Percentiles rank a stretch among this genome's conserved stretches.
Evolutionary conservation across 2,113 vertebrate species (phyloP).

Genomic region (Halcyon senegalensis): DNA sequence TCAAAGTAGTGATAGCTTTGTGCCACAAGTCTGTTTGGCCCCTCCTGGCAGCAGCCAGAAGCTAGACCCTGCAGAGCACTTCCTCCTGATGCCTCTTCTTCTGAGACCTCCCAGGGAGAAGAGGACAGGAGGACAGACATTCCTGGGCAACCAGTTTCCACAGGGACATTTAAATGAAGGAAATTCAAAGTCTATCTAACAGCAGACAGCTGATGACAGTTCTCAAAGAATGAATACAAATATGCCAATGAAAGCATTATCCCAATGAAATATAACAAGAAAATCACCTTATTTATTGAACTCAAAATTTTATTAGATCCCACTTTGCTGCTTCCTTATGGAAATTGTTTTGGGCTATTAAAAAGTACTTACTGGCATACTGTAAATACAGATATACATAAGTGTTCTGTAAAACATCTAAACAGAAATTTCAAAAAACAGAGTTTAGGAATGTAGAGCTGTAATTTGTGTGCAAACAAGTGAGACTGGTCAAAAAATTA

Average conservation of each 20-base stretch:
- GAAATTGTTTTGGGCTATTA: not conserved
- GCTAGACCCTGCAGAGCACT: not conserved
- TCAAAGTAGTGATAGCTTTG: not conserved
- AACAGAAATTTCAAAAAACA: not conserved
- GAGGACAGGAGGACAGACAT: not conserved
- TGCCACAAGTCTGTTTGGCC: not conserved
- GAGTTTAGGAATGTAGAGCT: not conserved
- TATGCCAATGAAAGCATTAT: not conserved
- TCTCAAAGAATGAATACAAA: not conserved
- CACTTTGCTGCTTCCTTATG: not conserved
- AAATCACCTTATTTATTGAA: not conserved
- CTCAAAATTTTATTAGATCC: not conserved
- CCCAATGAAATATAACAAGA: not conserved
- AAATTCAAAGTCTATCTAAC: not conserved
- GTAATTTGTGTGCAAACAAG: not conserved
- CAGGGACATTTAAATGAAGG: not conserved
- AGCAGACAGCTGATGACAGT: not conserved
- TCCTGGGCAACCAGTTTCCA: not conserved
- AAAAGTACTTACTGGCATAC: not conserved
- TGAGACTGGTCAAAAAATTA: not conserved
- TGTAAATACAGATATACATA: not conserved
- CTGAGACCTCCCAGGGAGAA: not conserved
- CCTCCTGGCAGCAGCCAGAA: not conserved
- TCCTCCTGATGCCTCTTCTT: not conserved
- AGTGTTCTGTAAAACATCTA: not conserved